phyloP scores from a whole-genome alignment of 1,140 invertebrate species.

The Plodia interpunctella region DNA sequence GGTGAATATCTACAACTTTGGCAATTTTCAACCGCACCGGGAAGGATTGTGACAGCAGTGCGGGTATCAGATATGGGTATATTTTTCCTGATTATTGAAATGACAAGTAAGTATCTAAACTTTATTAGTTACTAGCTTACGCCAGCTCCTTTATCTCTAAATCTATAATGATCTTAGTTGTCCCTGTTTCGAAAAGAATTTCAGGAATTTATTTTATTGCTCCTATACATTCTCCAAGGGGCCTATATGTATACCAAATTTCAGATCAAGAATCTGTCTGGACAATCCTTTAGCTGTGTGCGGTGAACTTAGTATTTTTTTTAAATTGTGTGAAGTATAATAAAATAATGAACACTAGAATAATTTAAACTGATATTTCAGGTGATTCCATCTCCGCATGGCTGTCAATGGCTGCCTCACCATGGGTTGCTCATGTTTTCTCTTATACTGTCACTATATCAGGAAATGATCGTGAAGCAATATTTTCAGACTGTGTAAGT shows the following conservation, averaged over 20 bases:
- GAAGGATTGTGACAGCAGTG: slow-evolving; percentile 59
- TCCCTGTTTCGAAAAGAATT: too few species aligned
- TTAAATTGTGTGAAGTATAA: too few species aligned
- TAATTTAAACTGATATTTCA: slow-evolving; percentile 25
- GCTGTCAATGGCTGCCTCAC: slow-evolving; percentile 61
- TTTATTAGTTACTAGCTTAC: too few species aligned
- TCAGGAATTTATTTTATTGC: too few species aligned
- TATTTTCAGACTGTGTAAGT: slow-evolving; percentile 66
- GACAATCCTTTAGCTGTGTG: too few species aligned
- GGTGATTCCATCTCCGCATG: slow-evolving; percentile 49
- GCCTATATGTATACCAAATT: too few species aligned
- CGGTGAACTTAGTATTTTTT: too few species aligned
- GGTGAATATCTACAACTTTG: slow-evolving; percentile 66
- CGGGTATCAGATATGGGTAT: slow-evolving; percentile 62
- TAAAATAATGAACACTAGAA: background rate
- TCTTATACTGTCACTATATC: slow-evolving; percentile 61
- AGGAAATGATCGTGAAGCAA: slow-evolving; percentile 66
- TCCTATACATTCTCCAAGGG: too few species aligned
- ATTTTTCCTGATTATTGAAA: slow-evolving; percentile 67
- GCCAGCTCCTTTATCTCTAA: too few species aligned
- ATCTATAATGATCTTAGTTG: too few species aligned
- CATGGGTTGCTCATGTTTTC: slow-evolving; percentile 57
- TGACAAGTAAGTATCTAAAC: slow-evolving; percentile 43
- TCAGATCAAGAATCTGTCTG: too few species aligned
- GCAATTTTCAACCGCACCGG: slow-evolving; percentile 58